These are phyloP conservation scores for Anguilla megastoma DNA, from an alignment of 2,797 vertebrate species.

Conservation along the genomic window DNA sequence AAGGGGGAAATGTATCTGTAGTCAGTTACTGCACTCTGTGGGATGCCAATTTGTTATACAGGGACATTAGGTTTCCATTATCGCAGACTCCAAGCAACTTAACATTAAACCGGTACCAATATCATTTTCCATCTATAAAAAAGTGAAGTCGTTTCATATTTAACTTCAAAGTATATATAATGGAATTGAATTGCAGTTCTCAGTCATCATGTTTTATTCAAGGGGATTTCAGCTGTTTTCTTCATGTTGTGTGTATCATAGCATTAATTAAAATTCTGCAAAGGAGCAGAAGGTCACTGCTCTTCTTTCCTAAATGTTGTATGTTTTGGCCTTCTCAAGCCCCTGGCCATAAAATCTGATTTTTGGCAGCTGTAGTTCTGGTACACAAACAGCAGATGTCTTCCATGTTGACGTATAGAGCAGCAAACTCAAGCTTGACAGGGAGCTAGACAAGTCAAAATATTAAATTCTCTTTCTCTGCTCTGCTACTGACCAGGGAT, in stretches of 20 bases:
- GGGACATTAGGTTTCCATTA: constrained; percentile 24
- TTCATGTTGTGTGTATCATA: background rate
- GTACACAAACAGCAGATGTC: background rate
- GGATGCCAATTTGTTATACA: background rate
- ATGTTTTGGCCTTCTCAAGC: background rate
- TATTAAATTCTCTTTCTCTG: background rate
- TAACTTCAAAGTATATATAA: constrained; percentile 1
- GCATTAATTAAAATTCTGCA: background rate
- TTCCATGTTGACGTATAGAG: background rate
- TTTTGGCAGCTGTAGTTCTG: background rate
- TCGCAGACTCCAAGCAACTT: background rate
- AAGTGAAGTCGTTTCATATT: constrained; percentile 9
- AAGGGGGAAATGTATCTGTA: background rate
- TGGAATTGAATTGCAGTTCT: background rate
- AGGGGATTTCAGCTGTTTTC: background rate
- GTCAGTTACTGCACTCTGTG: constrained; percentile 3
- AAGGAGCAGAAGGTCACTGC: background rate
- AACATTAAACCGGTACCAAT: constrained; percentile 15
- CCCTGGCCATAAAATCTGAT: background rate
- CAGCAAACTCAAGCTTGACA: background rate
- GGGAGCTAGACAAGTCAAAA: background rate
- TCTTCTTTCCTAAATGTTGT: background rate
- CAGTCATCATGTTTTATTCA: background rate
- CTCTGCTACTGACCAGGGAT: background rate
- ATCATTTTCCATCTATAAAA: constrained; percentile 26